Evolutionary conservation across 2,888 invertebrate genomes (phyloP), one percentile per base, ranked within the genome.

Genomic region (Nasonia oneida): DNA sequence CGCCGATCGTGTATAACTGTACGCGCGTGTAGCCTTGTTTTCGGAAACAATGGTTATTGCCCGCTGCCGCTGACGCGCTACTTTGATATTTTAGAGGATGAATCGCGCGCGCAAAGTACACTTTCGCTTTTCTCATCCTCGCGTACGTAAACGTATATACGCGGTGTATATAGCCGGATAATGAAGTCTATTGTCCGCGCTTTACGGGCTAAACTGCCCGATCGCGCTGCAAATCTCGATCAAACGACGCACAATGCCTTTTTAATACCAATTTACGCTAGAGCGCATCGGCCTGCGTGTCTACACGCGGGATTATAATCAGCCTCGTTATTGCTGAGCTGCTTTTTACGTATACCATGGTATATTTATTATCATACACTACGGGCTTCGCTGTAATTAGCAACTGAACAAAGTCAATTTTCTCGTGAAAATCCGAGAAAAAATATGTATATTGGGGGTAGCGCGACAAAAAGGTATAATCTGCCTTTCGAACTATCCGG

Each of bases 381-480:
- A 1, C 42, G 42, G 42, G 12, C 42, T 10, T 1, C 42, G 42
- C 18, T 5, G 18, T 53, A 53, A 53, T n/a, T n/a, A 53, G 18
- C 18, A 53, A 18, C 18, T 4, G 18, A 53, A 53, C 53, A 18
- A 18, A 18, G 53, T 53, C 18, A 18, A 53, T 53, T 53, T 53
- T 12, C 10, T 47, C 42, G 42, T 47, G 42, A 47, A 57, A 81
- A 81, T 75, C 33, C 50, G 75, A 50, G 67, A 82, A 75, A 70
- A n/a, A 53, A 70, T 23, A 70, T 23, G 23, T 33, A 76, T 15
- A 39, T 50, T 23, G 53, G 70, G 67, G 14, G 47, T 29, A n/a
- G 5, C 23, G 42, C 61, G 57, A 47, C 74, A 50, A 82, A 76
- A 76, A 70, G 76, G 70, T 82, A 37, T 37, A 37, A 82, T 82